phyloP scores from a whole-genome alignment of 2,797 vertebrate genomes.

The Amblyopsis hoosieri region DNA sequence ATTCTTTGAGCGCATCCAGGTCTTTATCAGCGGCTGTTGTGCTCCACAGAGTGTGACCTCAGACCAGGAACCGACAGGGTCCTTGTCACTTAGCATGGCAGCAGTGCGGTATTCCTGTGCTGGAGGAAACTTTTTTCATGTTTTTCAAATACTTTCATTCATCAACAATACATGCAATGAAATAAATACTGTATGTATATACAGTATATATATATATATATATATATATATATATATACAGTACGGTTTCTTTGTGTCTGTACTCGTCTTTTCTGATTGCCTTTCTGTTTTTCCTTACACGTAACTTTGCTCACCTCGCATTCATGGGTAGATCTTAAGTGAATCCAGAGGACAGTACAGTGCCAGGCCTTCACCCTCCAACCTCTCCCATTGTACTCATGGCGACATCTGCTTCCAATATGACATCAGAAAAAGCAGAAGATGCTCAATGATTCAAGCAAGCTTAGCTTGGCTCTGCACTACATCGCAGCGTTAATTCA shows the following conservation, averaged over 20 bases:
- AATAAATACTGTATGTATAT: no score
- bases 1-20: conserved; percentile 55
- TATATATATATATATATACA: no score
- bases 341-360: conserved; percentile 58
- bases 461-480: conserved; percentile 10
- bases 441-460: conserved; percentile 50
- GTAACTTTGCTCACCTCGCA: conserved; percentile 23
- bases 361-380: conserved; percentile 54
- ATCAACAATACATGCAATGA: no score
- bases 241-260: not conserved
- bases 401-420: conserved; percentile 66
- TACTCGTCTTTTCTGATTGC: not conserved
- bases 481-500: no score
- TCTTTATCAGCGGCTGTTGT: conserved; percentile 42
- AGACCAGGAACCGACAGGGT: conserved; percentile 45
- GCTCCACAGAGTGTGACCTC: conserved; percentile 57
- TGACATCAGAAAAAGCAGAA: conserved; percentile 28
- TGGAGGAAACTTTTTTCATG: not conserved
- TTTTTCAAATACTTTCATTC: not conserved
- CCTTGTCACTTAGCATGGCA: conserved; percentile 53
- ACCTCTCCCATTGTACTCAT: conserved; percentile 35
- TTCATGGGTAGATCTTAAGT: conserved; percentile 64
- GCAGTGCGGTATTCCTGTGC: conserved; percentile 47
- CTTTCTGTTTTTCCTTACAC: conserved; percentile 1
- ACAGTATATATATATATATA: no score